Conservation (phyloP, 2,797 vertebrate genomes). For the Perodicticus potto region DNA sequence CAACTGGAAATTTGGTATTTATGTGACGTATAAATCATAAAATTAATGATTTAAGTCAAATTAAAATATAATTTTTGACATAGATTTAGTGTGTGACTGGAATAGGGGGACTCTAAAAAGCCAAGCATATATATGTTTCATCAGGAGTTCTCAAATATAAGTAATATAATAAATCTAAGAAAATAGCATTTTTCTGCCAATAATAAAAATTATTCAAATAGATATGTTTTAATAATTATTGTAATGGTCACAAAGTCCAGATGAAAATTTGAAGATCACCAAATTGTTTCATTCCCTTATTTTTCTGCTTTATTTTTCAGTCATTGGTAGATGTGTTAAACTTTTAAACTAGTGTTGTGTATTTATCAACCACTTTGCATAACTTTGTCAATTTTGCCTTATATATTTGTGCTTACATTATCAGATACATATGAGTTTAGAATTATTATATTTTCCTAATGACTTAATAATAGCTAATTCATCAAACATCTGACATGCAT, state of each 20-base stretch:
- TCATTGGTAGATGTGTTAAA: neutral
- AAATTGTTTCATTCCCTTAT: neutral
- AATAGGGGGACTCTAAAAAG: neutral
- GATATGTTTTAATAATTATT: slow-evolving; percentile 17
- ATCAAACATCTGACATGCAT: neutral
- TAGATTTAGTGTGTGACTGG: neutral
- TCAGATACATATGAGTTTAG: neutral
- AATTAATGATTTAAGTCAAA: neutral
- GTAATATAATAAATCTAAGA: neutral
- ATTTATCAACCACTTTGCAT: neutral
- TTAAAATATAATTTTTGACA: slow-evolving; percentile 24
- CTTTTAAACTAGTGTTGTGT: neutral
- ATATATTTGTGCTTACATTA: slow-evolving; percentile 19
- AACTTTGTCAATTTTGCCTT: slow-evolving; percentile 34
- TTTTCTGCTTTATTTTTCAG: neutral
- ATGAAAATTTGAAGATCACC: slow-evolving; percentile 11
- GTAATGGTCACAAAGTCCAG: neutral
- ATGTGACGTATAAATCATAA: neutral
- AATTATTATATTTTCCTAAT: slow-evolving; percentile 40
- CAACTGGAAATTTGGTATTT: neutral
- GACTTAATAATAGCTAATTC: neutral
- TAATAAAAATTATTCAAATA: slow-evolving; percentile 49
- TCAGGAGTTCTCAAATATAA: neutral
- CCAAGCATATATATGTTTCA: neutral
- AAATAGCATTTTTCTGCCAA: neutral